Evolutionary conservation across 1,140 invertebrate genomes (phyloP), one percentile per base, ranked within the genome.

Genomic region (Sminthurides bifidus): DNA sequence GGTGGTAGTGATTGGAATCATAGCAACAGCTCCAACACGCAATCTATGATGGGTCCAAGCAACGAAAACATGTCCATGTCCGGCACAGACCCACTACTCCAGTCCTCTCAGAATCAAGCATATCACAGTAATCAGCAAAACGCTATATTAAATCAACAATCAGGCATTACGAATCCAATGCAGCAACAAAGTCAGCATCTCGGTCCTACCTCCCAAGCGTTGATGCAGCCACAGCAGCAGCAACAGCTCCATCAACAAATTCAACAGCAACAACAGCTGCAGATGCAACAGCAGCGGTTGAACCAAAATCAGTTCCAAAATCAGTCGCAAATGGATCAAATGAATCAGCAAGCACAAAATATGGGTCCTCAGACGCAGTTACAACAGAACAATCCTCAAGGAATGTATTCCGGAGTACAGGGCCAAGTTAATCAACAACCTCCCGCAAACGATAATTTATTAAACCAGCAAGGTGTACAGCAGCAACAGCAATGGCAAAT

Each of bases 401-500:
- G 31, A 50, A 43, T 45, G 30, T 30, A 21, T 40, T 10, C 33
- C 33, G 33, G 33, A 10, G 15, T 17, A 43, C 8, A 19, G 10
- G 24, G 6, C 17, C 41, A 43, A 43, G 41, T 43, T 14, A 15
- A 15, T 50, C n/a, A 24, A 17, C 1, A 44, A 26, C 37, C 40
- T 50, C 33, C 43, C 15, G 21, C 12, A 29, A 24, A 15, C 50
- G 15, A 4, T 19, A 19, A 17, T 27, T 52, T 29, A 52, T 26
- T 30, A 24, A 19, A 12, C 33, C 24, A 38, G 0, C 33, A 37
- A 33, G 19, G 30, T 10, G n/a, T 45, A 37, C 55, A 60, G 52
- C 63, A 61, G 40, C 64, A 64, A 38, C 62, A 62, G 37, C 56
- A 56, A 17, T 52, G 60, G 40, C 35, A 50, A n/a, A 8, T 31